Evolutionary conservation across 2,888 invertebrate species (phyloP).

Genomic region (Andrena bicolor): DNA sequence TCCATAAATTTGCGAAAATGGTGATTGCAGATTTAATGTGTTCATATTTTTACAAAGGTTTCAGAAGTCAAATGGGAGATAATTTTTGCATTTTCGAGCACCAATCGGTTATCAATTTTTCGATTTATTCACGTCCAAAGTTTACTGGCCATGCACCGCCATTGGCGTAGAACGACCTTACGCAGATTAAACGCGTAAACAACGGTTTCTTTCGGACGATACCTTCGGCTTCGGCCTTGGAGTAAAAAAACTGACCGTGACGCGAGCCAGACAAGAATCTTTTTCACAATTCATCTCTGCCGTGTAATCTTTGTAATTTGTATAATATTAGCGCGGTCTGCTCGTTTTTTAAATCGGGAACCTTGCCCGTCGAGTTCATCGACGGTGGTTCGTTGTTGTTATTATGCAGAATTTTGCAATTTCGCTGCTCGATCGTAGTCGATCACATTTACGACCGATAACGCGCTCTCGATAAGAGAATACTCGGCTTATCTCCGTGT

Average conservation of each 20-base stretch:
- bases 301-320: neutral
- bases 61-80: neutral
- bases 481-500: neutral
- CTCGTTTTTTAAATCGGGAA: conserved; percentile 1
- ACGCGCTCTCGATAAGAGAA: neutral
- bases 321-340: neutral
- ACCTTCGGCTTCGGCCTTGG: no score
- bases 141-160: conserved; percentile 2
- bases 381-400: neutral
- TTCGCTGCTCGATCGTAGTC: neutral
- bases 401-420: conserved; percentile 13
- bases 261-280: no score
- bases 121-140: conserved; percentile 23
- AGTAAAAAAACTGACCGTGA: no score
- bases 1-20: neutral
- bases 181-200: conserved; percentile 1
- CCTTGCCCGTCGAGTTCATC: conserved; percentile 21
- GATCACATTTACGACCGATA: conserved; percentile 10
- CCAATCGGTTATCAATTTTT: conserved; percentile 8
- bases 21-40: neutral
- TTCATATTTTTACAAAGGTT: neutral
- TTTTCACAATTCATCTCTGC: neutral
- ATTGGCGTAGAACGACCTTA: neutral
- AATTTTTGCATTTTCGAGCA: neutral
- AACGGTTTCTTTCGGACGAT: neutral